These are phyloP conservation scores for Anthonomus grandis DNA, from an alignment of 1,140 invertebrate species.

Conservation along the genomic window DNA sequence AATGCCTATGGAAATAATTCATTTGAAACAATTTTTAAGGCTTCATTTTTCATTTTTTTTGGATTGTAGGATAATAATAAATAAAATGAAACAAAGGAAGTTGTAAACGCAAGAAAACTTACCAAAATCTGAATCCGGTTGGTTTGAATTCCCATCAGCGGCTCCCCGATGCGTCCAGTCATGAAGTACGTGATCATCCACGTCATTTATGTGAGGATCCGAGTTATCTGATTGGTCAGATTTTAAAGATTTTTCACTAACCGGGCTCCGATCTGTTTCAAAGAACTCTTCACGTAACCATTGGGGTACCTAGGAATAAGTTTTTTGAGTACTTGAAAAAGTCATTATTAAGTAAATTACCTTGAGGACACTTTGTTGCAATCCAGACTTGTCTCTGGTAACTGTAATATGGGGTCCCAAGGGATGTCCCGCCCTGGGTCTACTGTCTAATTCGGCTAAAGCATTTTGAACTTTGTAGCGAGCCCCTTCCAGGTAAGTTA, in stretches of 20 bases:
- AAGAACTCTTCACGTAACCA: conserved; percentile 66
- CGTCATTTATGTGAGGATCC: conserved; percentile 39
- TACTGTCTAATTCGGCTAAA: conserved; percentile 75
- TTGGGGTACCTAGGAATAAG: conserved; percentile 64
- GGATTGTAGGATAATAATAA: no score
- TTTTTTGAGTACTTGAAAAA: conserved; percentile 18
- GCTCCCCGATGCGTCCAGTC: conserved; percentile 73
- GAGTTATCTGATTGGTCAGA: conserved; percentile 47
- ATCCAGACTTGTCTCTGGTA: conserved; percentile 83
- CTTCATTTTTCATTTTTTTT: no score
- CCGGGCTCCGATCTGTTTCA: conserved; percentile 58
- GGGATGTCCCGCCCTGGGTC: conserved; percentile 72
- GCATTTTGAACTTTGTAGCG: conserved; percentile 81
- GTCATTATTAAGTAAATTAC: conserved; percentile 47
- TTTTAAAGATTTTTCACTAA: conserved; percentile 46
- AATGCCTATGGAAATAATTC: no score
- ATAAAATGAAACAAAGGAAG: no score
- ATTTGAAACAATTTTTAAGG: no score
- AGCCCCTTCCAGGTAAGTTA: conserved; percentile 87
- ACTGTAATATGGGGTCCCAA: conserved; percentile 82
- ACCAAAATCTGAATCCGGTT: conserved; percentile 77
- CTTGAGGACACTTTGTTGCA: conserved; percentile 82
- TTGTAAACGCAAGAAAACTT: no score
- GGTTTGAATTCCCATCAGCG: conserved; percentile 78
- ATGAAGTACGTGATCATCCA: conserved; percentile 55